Evolutionary conservation across 1,140 invertebrate species (phyloP), one percentile per base, ranked within the genome.

Genomic region (Drosophila suzukii): DNA sequence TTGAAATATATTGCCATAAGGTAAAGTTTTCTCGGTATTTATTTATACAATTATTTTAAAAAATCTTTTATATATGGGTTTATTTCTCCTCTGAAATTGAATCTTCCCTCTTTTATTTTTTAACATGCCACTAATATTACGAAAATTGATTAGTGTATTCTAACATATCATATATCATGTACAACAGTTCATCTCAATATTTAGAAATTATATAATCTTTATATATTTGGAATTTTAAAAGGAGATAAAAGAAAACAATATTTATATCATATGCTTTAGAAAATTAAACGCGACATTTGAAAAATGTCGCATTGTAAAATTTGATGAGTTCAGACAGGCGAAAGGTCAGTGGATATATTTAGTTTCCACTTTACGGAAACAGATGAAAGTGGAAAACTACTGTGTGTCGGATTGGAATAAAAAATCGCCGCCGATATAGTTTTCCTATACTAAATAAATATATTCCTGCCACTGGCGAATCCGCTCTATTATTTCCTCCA

Each of bases 391-490:
- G 39, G 13, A 41, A 17, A 12, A 6, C 3, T n/a, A 30, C 3
- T 30, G n/a, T 27, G 27, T 5, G 1, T 11, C 6, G 13, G 17
- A 32, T 43, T 38, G 24, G n/a, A 34, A 24, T 6, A 6, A 49
- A 41, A 10, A 11, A 46, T 5, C 8, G 6, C 41, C 41, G 6
- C 13, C 66, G 47, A 67, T 68, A 32, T 38, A 44, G 66, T 46
- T 32, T 15, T 68, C 27, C 11, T 36, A 30, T 15, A 24, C 32
- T n/a, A 68, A 70, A 67, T 55, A 60, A 63, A 34, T 47, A 30
- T 32, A 24, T 39, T 5, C 44, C 63, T 65, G 63, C 34, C 44
- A 34, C 59, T 30, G 24, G 38, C 66, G 36, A 49, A 43, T 24
- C 4, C 20, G 32, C 27, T 58, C 36, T 50, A 46, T 17, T 53